Evolutionary conservation across 2,888 invertebrate species (phyloP), one percentile per base, ranked within the genome.

Genomic region (Eupithecia tripunctaria): DNA sequence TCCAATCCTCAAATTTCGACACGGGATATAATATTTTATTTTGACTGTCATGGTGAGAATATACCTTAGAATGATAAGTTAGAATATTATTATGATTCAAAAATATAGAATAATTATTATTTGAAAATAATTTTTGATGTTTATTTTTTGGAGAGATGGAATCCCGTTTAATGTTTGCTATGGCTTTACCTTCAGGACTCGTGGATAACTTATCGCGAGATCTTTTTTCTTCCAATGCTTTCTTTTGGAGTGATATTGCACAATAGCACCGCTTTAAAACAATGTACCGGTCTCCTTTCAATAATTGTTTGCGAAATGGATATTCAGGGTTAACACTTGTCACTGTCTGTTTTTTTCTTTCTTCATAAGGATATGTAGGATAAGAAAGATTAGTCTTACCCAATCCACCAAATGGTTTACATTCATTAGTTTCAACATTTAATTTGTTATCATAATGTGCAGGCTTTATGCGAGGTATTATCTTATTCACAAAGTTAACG

Each of bases 201-300:
- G 12, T 14, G 25, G 14, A 56, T 14, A 56, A 56, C 14, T 25
- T 25, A 25, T 56, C 56, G 14, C 14, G 5, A 21, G 56, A 56
- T 56, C 3, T 25, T 56, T 56, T 56, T 12, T 21, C 56, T 25
- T 56, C 25, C 25, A 5, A 21, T 56, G 14, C 56, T 56, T 56
- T 12, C 63, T 64, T 60, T 29, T 29, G 27, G 18, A 60, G 27
- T 29, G 60, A 60, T 60, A 60, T 27, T 60, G 27, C 29, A 60
- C 60, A 60, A 29, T 29, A 29, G 18, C 60, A 60, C 29, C 60
- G 60, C 18, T 29, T 60, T 18, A 60, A 25, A 56, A 12, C 21
- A 25, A 25, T 15, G 18, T 18, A 18, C 29, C 21, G 60, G 29
- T 60, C 60, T 29, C 7, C 8, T 59, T 59, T 15, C 27, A 18